Evolutionary conservation across 1,140 invertebrate species (phyloP).

Genomic region (Hesperophylax magnus): DNA sequence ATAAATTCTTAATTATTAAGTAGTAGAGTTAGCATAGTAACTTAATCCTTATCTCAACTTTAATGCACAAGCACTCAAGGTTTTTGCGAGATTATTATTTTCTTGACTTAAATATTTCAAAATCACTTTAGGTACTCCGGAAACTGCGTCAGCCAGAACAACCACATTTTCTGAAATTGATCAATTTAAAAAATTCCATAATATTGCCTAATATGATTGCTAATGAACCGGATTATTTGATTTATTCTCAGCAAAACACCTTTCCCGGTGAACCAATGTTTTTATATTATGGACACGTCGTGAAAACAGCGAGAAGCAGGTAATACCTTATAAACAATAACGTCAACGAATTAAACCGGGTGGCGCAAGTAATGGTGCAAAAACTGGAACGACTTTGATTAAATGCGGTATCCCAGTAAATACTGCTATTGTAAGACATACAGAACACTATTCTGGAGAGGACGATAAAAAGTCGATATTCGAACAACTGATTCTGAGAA

Average conservation of each 20-base stretch:
- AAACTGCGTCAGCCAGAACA: too few relatives aligned
- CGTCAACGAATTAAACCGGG: conserved; percentile 44
- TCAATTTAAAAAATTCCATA: too few relatives aligned
- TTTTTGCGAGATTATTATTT: too few relatives aligned
- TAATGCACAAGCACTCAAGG: too few relatives aligned
- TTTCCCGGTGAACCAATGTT: neutral
- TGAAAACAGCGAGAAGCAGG: conserved; percentile 23
- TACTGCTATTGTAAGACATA: neutral
- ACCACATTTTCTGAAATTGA: too few relatives aligned
- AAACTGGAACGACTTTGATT: conserved; percentile 15
- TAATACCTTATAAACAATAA: conserved; percentile 37
- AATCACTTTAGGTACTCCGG: too few relatives aligned
- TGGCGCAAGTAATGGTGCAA: conserved; percentile 8
- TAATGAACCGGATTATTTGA: too few relatives aligned
- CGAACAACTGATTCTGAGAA: neutral
- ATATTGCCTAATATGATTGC: too few relatives aligned
- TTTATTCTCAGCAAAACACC: neutral
- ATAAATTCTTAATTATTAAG: too few relatives aligned
- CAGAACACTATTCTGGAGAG: neutral
- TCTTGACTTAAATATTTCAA: too few relatives aligned
- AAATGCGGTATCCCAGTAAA: conserved; percentile 1
- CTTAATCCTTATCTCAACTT: too few relatives aligned
- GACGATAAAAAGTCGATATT: neutral
- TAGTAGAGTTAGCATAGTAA: too few relatives aligned
- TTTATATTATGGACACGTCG: neutral